Evolutionary conservation across 2,888 invertebrate genomes (phyloP).

Genomic region (Dendrolimus pini): DNA sequence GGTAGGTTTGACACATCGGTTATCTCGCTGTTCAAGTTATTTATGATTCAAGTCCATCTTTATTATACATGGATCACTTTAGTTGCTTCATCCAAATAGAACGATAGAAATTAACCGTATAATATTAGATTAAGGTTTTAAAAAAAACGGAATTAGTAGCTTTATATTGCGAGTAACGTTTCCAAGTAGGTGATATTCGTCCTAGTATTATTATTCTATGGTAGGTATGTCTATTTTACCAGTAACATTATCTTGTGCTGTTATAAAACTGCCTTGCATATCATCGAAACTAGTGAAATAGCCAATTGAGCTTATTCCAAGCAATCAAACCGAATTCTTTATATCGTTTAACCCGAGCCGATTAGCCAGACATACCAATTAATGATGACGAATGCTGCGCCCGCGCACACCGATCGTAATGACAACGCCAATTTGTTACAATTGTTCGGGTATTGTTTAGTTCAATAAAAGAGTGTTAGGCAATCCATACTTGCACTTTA

Average conservation of each 20-base stretch:
- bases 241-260: neutral
- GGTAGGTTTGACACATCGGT: too few relatives aligned
- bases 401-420: neutral
- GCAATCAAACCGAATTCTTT: slow-evolving; percentile 53
- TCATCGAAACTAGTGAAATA: slow-evolving; percentile 31
- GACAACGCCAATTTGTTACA: neutral
- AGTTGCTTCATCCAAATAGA: too few relatives aligned
- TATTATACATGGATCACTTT: too few relatives aligned
- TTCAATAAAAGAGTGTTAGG: neutral
- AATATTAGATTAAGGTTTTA: too few relatives aligned
- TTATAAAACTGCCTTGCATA: slow-evolving; percentile 18
- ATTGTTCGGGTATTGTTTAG: neutral
- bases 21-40: too few relatives aligned
- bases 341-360: slow-evolving; percentile 27
- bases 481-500: neutral
- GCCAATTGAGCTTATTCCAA: slow-evolving; percentile 52
- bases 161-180: too few relatives aligned
- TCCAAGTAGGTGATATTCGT: too few relatives aligned
- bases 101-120: too few relatives aligned
- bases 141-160: too few relatives aligned
- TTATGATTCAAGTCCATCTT: too few relatives aligned
- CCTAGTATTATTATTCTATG: too few relatives aligned
- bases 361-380: slow-evolving; percentile 47
- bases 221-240: neutral
- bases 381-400: slow-evolving; percentile 32